Percentiles rank a stretch among this genome's conserved stretches.
Conservation (phyloP, 2,888 invertebrate species). For the Eucera pruinosa region DNA sequence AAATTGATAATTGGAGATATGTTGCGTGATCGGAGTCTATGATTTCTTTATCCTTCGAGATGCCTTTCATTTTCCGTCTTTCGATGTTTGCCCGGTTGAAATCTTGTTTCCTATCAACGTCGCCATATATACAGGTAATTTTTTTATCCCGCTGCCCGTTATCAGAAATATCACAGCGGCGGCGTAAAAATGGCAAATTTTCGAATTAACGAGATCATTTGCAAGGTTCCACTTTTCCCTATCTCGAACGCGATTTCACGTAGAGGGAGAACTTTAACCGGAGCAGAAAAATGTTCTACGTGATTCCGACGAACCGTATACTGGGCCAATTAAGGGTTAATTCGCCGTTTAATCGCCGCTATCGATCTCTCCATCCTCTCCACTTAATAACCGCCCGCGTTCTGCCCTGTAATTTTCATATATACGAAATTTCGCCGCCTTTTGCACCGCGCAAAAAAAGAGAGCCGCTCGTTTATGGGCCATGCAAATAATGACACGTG, state of each 20-base stretch:
- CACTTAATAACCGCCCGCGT: conserved; percentile 32
- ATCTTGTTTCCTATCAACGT: neutral
- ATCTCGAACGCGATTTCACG: neutral
- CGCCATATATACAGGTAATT: neutral
- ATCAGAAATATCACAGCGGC: neutral
- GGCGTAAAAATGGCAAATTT: conserved; percentile 3
- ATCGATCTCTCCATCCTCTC: conserved; percentile 12
- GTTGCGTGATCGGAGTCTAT: neutral
- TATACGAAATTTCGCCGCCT: conserved; percentile 31
- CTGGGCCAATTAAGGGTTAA: conserved; percentile 26
- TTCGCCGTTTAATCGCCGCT: conserved; percentile 13
- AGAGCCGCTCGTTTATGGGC: neutral
- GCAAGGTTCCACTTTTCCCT: conserved; percentile 5
- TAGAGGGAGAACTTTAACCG: neutral
- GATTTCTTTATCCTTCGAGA: neutral
- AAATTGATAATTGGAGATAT: neutral
- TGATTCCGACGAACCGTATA: conserved; percentile 8
- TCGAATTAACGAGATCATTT: conserved; percentile 27
- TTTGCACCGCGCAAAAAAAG: conserved; percentile 13
- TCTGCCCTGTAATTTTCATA: conserved; percentile 14
- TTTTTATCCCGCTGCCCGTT: neutral
- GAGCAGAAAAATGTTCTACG: conserved; percentile 4
- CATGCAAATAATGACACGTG: conserved; percentile 39
- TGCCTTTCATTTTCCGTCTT: neutral
- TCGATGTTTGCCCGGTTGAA: neutral